These are phyloP conservation scores for Hydriomena furcata DNA, from an alignment of 2,888 invertebrate species.

Conservation along the genomic window DNA sequence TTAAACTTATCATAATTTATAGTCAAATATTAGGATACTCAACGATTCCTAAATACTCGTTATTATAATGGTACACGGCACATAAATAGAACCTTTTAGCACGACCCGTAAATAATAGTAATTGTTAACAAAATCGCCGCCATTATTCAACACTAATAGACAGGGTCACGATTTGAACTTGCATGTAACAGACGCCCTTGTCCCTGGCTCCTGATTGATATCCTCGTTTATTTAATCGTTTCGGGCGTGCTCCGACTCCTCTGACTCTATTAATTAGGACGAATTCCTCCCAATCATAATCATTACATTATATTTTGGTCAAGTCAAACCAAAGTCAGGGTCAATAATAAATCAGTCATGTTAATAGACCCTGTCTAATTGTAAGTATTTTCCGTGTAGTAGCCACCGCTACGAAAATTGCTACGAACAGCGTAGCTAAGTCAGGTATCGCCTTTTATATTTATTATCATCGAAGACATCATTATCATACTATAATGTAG, in stretches of 20 bases:
- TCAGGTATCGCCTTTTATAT: too few relatives aligned
- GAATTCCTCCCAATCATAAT: constrained; percentile 13
- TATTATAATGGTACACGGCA: neutral
- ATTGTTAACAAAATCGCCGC: constrained; percentile 14
- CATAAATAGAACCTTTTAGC: constrained; percentile 14
- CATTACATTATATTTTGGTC: constrained; percentile 9
- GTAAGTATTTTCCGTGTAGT: too few relatives aligned
- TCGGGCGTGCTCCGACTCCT: constrained; percentile 19
- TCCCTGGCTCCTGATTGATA: constrained; percentile 6
- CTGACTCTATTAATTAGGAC: constrained; percentile 16
- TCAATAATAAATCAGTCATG: too few relatives aligned
- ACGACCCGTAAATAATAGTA: constrained; percentile 10
- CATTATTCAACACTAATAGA: constrained; percentile 19
- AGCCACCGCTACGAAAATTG: too few relatives aligned
- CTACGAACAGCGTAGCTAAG: too few relatives aligned
- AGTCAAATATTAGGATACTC: neutral
- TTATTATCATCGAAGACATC: too few relatives aligned
- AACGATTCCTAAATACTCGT: neutral
- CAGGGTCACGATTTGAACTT: constrained; percentile 18
- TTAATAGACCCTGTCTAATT: too few relatives aligned
- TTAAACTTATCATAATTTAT: too few relatives aligned
- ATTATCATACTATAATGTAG: too few relatives aligned
- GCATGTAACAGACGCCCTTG: constrained; percentile 5
- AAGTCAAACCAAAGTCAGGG: neutral
- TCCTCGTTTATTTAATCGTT: neutral